These are phyloP conservation scores for Molossus molossus DNA, from an alignment of 2,797 vertebrate species.

Conservation along the genomic window DNA sequence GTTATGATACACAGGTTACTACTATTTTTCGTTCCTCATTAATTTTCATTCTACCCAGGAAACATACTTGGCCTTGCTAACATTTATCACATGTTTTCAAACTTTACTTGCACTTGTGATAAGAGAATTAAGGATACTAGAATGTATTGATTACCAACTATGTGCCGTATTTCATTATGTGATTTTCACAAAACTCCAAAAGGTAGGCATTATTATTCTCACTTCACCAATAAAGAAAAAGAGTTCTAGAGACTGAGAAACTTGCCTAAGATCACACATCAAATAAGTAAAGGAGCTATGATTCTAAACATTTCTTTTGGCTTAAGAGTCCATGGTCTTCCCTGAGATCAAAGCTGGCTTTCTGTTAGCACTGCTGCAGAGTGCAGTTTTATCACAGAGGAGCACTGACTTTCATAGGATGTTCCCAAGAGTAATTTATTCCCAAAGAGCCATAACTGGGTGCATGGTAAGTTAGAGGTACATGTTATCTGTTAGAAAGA, in stretches of 20 bases:
- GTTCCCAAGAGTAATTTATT: slow-evolving; percentile 1
- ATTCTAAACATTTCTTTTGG: neutral
- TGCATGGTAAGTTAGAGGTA: neutral
- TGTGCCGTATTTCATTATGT: neutral
- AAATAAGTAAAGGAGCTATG: neutral
- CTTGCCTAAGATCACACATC: neutral
- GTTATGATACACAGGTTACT: neutral
- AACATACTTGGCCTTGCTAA: neutral
- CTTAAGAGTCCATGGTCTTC: neutral
- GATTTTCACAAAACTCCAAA: neutral
- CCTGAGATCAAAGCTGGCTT: neutral
- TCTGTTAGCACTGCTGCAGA: neutral
- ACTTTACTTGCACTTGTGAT: slow-evolving; percentile 7
- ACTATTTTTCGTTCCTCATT: neutral
- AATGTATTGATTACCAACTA: neutral
- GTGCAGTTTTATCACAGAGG: neutral
- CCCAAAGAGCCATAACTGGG: neutral
- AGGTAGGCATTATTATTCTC: neutral
- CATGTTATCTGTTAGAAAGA: neutral
- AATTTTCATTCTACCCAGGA: neutral
- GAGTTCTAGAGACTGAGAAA: neutral
- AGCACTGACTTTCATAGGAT: neutral
- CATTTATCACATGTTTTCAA: slow-evolving; percentile 2
- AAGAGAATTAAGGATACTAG: neutral
- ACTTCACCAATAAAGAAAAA: neutral